Evolutionary conservation across 2,797 vertebrate species (phyloP), one percentile per base, ranked within the genome.

Genomic region (Gymnocypris eckloni): DNA sequence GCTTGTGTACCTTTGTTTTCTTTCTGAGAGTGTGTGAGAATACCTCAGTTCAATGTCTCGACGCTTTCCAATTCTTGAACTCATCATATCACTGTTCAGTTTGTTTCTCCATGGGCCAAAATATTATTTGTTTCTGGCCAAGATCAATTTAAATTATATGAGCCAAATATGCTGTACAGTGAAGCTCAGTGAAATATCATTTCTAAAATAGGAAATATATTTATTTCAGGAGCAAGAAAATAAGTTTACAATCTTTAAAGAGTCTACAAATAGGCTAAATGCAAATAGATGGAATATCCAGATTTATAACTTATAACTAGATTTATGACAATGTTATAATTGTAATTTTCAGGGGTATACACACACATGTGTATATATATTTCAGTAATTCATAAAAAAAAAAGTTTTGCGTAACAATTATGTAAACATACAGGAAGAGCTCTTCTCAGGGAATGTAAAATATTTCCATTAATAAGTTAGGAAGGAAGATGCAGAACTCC

Each of bases 381-480:
- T 1, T 20, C 2, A 52, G 16, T 37, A 0, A 33, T 33, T 33
- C 33, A 33, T 33, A 0, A 33, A 33, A 33, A 33, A 33, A 33
- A 33, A 33, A 33, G 69, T 59, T 72, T 75, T 83, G 4, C 1
- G 41, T 64, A 75, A 70, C 12, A 20, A 2, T 75, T 75, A 50
- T 6, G 12, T 83, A 64, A 75, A 83, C 43, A 48, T 22, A 33
- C 8, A 54, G 61, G 28, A 39, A 70, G 69, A 84, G 52, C 83
- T 86, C 25, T 81, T 64, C 33, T 16, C 20, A 20, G 13, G 78
- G 87, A 86, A 25, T 66, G 4, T 54, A 88, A 83, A 76, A 89
- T 67, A 79, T 39, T 85, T 82, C 54, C 82, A 87, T 90, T 45
- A 87, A 89, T 90, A 88, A 87, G 39, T 88, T 75, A 86, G 37